Evolutionary conservation across 2,888 invertebrate species (phyloP), one percentile per base, ranked within the genome.

Genomic region (Macrosoma leucophasiata): DNA sequence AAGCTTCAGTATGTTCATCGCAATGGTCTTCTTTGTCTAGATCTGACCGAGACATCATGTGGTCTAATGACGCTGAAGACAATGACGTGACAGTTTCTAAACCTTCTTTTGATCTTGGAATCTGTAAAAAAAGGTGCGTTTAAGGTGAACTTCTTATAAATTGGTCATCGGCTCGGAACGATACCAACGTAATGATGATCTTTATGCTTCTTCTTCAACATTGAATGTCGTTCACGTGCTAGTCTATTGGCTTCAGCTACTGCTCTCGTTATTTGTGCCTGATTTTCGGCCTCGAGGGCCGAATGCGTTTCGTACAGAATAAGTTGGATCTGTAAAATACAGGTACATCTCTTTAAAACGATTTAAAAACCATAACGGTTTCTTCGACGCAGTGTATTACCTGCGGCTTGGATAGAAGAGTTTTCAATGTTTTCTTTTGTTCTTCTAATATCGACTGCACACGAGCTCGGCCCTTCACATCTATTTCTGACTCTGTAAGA

Each of bases 221-320:
- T 69, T 0, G 87, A 76, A 59, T 93, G 91, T 41, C 91, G 88
- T 29, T 91, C 88, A 20, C 88, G 78, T 0, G 93, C 91, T 43
- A 90, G 72, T 26, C 87, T 81, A 57, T 94, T 94, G 0, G 92
- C 89, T 50, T 90, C 89, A 0, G 89, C 85, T 0, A 93, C 84
- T 0, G 90, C 89, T 22, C 87, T 85, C 1, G 86, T 74, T 10
- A 92, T 88, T 88, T 94, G 92, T 13, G 88, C 89, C 22, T 86
- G 84, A 46, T 94, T 94, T 67, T 94, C 94, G 0, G 89, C 88
- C 18, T 88, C 88, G 22, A 93, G 73, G 29, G 91, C 87, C 0
- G 93, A 93, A 71, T 94, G 93, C 0, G 93, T 93, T 62, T 93
- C 93, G 54, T 94, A 94, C 17, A 94, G 68, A 8, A 94, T 87